Evolutionary conservation across 2,113 vertebrate genomes (phyloP).

Genomic region (Rynchops niger): DNA sequence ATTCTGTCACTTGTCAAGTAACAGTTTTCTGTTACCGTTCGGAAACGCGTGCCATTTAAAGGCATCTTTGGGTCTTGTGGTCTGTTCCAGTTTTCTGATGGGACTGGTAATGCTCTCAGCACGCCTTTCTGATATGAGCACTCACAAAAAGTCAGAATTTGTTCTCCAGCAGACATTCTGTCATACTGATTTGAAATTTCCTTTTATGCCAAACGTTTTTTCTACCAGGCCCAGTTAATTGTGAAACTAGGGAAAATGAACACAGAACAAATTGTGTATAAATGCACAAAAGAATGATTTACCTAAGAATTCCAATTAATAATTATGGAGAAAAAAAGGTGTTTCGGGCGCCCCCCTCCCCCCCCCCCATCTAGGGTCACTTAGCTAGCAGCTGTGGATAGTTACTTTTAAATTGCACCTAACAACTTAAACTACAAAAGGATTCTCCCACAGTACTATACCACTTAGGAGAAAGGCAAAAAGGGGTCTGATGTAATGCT

Average conservation of each 20-base stretch:
- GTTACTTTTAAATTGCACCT: background rate
- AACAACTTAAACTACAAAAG: background rate
- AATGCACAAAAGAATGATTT: background rate
- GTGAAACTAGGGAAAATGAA: background rate
- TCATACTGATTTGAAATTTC: background rate
- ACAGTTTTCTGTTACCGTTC: background rate
- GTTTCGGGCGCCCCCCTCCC: background rate
- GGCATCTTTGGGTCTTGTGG: background rate
- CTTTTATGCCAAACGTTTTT: background rate
- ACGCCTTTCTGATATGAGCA: background rate
- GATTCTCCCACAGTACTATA: background rate
- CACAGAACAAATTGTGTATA: background rate
- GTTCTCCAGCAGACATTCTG: background rate
- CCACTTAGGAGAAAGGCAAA: background rate
- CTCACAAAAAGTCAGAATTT: background rate
- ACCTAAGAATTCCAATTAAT: background rate
- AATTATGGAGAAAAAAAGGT: background rate
- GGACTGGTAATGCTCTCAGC: background rate
- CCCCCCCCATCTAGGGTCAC: background rate
- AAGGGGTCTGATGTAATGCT: background rate
- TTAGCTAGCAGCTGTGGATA: background rate
- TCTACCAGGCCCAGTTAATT: background rate
- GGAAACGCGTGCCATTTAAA: background rate
- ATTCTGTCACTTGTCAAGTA: slow-evolving; percentile 15
- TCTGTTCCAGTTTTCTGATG: background rate